Evolutionary conservation across 2,888 invertebrate genomes (phyloP), one percentile per base, ranked within the genome.

Genomic region (Tenthredo scrophulariae): DNA sequence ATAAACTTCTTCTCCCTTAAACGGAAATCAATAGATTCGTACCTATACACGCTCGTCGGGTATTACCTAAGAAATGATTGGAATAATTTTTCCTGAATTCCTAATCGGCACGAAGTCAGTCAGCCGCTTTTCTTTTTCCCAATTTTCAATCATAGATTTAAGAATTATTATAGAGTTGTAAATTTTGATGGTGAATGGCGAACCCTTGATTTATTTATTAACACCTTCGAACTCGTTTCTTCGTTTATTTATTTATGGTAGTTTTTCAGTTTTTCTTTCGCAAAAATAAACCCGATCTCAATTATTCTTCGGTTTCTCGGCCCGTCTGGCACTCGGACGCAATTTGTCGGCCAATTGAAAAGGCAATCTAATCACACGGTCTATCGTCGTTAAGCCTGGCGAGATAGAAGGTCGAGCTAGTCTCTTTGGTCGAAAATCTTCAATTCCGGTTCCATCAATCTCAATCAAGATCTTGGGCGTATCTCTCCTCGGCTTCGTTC

Each of bases 381-480:
- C 83, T 67, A 83, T 83, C 83, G 83, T 83, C 83, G 83, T 83
- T 83, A 83, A 83, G 70, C 50, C 83, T 46, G 9, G 26, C 83
- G 83, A 46, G 83, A 83, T 65, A 50, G 58, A 80, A 77, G 54
- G 29, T 77, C 29, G 77, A 29, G 26, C 18, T 77, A 29, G 75
- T 50, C 37, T 22, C 83, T 50, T 67, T 46, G 83, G 67, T 70
- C 33, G 70, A 83, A 83, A 83, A 46, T 83, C 70, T 83, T 67
- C 83, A 83, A 83, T 83, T 83, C 65, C 67, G 29, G 29, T 83
- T 33, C 50, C 83, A 83, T 83, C 83, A 65, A 83, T 83, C 83
- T 67, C 83, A 83, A 83, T 83, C 65, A 83, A 83, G 83, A 83
- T 80, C 80, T 62, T 80, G 80, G 80, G 80, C 80, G 80, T 80